Conservation (phyloP, 1,140 invertebrate species). For the Scylla paramamosain region DNA sequence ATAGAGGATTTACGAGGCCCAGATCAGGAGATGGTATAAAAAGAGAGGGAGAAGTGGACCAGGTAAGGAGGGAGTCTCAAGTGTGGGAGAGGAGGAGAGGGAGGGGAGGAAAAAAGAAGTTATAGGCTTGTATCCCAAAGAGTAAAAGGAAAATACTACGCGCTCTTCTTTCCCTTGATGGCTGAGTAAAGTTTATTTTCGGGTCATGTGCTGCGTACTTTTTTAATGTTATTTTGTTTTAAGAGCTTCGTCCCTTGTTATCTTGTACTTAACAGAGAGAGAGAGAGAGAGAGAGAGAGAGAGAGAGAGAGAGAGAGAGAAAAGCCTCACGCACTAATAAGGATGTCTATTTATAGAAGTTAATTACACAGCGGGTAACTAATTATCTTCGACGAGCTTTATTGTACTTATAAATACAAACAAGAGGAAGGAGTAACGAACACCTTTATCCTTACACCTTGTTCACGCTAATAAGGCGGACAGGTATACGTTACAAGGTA, state of each 20-base stretch:
- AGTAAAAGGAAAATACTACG: conserved; percentile 19
- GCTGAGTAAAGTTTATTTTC: neutral
- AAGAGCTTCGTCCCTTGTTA: conserved; percentile 6
- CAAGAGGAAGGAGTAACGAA: too few species aligned
- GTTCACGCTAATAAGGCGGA: too few species aligned
- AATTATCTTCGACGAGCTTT: too few species aligned
- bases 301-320: conserved; percentile 29
- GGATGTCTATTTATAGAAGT: too few species aligned
- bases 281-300: conserved; percentile 27
- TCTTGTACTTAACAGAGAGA: neutral
- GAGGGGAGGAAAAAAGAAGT: neutral
- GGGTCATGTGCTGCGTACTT: neutral
- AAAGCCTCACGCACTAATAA: neutral
- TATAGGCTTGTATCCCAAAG: neutral
- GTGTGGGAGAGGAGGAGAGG: neutral
- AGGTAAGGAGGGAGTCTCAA: neutral
- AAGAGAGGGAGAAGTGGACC: conserved; percentile 29
- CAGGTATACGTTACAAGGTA: too few species aligned
- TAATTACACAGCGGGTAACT: too few species aligned
- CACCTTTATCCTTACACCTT: too few species aligned
- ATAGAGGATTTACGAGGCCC: conserved; percentile 75
- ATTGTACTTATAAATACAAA: too few species aligned
- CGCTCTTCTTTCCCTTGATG: neutral
- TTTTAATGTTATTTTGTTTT: conserved; percentile 25
- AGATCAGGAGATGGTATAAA: conserved; percentile 76